These are phyloP conservation scores for Synanthedon andrenaeformis DNA, from an alignment of 2,888 invertebrate genomes.

Conservation along the genomic window DNA sequence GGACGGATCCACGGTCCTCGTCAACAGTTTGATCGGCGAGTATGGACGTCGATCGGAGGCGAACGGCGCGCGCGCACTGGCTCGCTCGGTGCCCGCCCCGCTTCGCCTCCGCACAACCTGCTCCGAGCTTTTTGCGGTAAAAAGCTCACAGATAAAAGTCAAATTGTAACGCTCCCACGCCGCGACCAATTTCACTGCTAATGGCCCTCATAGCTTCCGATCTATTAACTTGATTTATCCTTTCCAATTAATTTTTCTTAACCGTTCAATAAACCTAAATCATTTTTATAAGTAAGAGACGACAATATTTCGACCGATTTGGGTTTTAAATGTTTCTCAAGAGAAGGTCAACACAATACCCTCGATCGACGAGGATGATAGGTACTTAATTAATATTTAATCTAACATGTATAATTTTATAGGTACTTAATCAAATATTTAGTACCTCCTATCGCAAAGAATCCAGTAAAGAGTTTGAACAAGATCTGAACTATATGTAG, in stretches of 20 bases:
- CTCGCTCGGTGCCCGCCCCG: slow-evolving; percentile 16
- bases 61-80: slow-evolving; percentile 44
- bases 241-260: background rate
- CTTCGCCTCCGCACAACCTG: slow-evolving; percentile 30
- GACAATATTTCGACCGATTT: no score
- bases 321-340: no score
- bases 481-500: no score
- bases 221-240: slow-evolving; percentile 1
- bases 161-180: slow-evolving; percentile 48
- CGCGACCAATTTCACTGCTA: slow-evolving; percentile 9
- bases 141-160: slow-evolving; percentile 45
- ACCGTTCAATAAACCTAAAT: background rate
- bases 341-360: no score
- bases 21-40: background rate
- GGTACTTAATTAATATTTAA: no score
- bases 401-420: no score
- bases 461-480: no score
- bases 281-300: no score
- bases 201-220: slow-evolving; percentile 9
- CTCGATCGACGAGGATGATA: no score
- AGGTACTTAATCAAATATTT: no score
- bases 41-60: slow-evolving; percentile 22
- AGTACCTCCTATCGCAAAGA: no score
- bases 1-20: background rate
- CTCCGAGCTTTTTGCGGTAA: slow-evolving; percentile 52